These are phyloP conservation scores for Eulacestoma nigropectus DNA, from an alignment of 2,113 vertebrate species.

Conservation along the genomic window DNA sequence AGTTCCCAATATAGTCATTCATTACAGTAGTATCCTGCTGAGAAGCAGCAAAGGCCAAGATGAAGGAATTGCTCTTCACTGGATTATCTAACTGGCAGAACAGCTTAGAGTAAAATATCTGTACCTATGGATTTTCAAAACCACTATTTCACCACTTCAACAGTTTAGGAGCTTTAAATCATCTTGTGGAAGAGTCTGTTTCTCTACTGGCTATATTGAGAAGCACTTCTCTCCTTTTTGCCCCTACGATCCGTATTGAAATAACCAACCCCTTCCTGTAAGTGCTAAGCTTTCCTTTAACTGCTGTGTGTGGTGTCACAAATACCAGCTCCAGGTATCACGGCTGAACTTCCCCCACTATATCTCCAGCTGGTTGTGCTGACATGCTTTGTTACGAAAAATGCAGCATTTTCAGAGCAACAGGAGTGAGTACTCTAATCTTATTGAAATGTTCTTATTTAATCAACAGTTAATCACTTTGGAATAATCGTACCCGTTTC, in stretches of 20 bases:
- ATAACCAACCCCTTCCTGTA: neutral
- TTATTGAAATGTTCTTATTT: neutral
- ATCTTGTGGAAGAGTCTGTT: neutral
- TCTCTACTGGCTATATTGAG: neutral
- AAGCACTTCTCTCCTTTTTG: neutral
- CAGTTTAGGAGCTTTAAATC: neutral
- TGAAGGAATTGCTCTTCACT: neutral
- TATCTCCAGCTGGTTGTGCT: neutral
- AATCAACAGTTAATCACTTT: neutral
- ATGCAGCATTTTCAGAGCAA: neutral
- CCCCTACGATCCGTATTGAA: fast-evolving
- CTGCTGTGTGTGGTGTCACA: neutral
- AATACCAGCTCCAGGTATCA: neutral
- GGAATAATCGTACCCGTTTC: neutral
- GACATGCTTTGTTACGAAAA: neutral
- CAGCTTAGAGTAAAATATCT: neutral
- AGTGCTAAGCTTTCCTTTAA: neutral
- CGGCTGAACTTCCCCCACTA: neutral
- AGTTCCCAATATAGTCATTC: neutral
- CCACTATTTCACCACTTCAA: neutral
- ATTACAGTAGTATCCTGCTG: neutral
- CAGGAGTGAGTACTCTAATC: neutral
- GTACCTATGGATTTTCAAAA: neutral
- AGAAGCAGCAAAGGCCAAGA: neutral
- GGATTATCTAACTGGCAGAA: neutral